Percentiles rank a stretch among this genome's conserved stretches.
phyloP scores from a whole-genome alignment of 2,113 vertebrate genomes.

The Marmota monax region DNA sequence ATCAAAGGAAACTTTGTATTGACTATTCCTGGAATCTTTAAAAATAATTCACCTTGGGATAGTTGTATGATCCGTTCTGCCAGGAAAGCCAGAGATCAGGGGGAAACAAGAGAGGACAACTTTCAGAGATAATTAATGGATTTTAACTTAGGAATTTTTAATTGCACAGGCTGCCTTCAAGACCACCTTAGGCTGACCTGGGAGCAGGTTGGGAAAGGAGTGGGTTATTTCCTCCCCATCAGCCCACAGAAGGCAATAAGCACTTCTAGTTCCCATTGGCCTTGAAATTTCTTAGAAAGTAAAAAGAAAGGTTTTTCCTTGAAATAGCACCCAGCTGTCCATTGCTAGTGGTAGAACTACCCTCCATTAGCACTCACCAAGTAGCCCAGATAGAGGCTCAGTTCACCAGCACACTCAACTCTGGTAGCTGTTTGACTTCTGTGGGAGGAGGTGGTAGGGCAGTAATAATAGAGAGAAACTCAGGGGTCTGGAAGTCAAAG shows the following conservation, averaged over 20 bases:
- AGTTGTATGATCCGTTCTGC: not conserved
- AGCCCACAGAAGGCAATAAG: not conserved
- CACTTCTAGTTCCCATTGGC: not conserved
- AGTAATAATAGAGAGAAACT: not conserved
- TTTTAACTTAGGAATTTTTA: not conserved
- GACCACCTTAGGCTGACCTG: not conserved
- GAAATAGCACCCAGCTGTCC: not conserved
- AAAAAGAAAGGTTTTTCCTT: conserved; percentile 50
- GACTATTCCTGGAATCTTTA: conserved; percentile 26
- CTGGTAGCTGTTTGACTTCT: not conserved
- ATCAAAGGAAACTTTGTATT: not conserved
- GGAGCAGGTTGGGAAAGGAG: not conserved
- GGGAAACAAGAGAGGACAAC: not conserved
- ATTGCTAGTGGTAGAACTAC: not conserved
- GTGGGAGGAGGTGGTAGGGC: not conserved
- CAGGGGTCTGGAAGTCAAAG: not conserved
- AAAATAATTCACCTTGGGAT: conserved; percentile 8
- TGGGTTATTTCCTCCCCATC: not conserved
- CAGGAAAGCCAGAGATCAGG: conserved; percentile 5
- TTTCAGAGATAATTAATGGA: not conserved
- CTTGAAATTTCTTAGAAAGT: conserved; percentile 70
- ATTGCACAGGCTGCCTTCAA: not conserved
- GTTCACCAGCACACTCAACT: not conserved
- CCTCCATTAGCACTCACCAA: not conserved
- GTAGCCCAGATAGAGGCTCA: not conserved